Conservation (phyloP, 2,113 vertebrate species). For the Perca schrenkii region DNA sequence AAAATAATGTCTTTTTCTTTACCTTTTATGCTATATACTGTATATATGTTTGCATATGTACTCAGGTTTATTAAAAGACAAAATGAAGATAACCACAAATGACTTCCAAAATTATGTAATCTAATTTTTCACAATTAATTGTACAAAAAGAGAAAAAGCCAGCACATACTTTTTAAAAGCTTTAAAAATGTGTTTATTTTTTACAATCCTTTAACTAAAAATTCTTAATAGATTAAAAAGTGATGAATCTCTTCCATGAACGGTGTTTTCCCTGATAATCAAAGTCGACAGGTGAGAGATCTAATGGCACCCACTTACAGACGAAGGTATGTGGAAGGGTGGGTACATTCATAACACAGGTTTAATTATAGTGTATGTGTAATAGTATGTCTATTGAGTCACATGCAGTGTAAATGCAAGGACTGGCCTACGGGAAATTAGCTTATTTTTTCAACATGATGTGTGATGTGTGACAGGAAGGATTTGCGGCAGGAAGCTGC, state of each 20-base stretch:
- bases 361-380: slow-evolving; percentile 73
- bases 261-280: slow-evolving; percentile 33
- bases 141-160: slow-evolving; percentile 53
- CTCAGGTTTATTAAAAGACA: not conserved
- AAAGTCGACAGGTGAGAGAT: slow-evolving; percentile 42
- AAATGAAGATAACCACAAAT: slow-evolving; percentile 55
- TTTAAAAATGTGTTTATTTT: slow-evolving; percentile 42
- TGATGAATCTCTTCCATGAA: slow-evolving; percentile 6
- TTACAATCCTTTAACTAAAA: not conserved
- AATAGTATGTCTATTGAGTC: slow-evolving; percentile 66
- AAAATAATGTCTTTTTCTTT: not conserved
- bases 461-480: slow-evolving; percentile 54
- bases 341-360: slow-evolving; percentile 68
- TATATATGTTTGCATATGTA: not conserved
- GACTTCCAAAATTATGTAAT: slow-evolving; percentile 66
- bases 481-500: slow-evolving; percentile 66
- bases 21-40: not conserved
- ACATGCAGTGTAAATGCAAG: slow-evolving; percentile 44
- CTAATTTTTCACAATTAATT: slow-evolving; percentile 28
- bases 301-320: slow-evolving; percentile 66
- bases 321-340: slow-evolving; percentile 73
- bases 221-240: not conserved
- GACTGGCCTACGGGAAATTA: slow-evolving; percentile 29
- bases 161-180: slow-evolving; percentile 23
- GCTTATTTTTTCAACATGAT: slow-evolving; percentile 16